Conservation (phyloP, 2,113 vertebrate genomes). For the Empidonax alnorum region DNA sequence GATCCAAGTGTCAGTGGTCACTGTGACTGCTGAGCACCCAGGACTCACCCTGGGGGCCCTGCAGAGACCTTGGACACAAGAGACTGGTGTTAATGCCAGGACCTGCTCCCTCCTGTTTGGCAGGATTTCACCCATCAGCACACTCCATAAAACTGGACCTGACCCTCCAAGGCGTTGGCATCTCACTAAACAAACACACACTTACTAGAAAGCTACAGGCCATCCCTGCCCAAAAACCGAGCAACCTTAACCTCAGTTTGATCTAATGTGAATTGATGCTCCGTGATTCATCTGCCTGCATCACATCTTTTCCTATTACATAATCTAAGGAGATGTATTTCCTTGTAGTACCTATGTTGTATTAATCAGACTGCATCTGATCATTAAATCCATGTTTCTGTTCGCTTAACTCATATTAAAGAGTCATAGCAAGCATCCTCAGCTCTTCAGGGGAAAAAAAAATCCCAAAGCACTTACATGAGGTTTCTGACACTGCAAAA, state of each 20-base stretch:
- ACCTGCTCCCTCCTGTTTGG: neutral
- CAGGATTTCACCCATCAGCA: neutral
- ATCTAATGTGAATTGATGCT: neutral
- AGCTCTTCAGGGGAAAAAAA: neutral
- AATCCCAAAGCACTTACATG: neutral
- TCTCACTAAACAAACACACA: neutral
- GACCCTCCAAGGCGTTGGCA: neutral
- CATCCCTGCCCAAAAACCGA: neutral
- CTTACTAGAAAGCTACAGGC: neutral
- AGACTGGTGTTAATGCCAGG: neutral
- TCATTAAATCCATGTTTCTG: conserved; percentile 13
- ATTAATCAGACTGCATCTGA: neutral
- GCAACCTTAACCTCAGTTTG: neutral
- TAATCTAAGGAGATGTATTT: conserved; percentile 32
- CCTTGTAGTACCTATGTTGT: neutral
- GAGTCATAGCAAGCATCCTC: neutral
- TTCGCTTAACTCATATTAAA: neutral
- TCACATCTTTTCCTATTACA: neutral
- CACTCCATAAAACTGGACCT: neutral
- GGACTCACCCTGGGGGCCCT: rapidly evolving
- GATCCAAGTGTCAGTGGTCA: rapidly evolving
- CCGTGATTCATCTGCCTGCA: conserved; percentile 12
- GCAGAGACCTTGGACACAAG: neutral
- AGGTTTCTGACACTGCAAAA: neutral
- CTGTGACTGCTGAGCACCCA: rapidly evolving